These are phyloP conservation scores for Parotocinclus haroldoi DNA, from an alignment of 2,797 vertebrate species.

Conservation along the genomic window DNA sequence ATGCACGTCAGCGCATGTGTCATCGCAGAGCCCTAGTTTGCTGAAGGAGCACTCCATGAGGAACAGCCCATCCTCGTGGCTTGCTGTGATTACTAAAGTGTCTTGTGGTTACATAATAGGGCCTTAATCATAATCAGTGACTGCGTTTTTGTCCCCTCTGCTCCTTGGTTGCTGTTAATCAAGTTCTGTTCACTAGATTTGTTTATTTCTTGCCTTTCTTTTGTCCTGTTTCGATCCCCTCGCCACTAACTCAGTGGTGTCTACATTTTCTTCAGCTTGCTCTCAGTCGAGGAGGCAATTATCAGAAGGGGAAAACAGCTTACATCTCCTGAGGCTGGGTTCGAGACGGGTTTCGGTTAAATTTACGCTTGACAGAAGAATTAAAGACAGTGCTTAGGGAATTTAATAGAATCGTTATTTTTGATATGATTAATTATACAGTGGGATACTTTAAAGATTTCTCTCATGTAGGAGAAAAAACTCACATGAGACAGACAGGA, in stretches of 20 bases:
- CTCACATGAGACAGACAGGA: no score
- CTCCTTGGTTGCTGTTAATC: slow-evolving; percentile 28
- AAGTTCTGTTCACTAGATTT: slow-evolving; percentile 7
- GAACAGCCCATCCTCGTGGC: slow-evolving; percentile 45
- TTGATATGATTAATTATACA: no score
- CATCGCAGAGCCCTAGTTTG: slow-evolving; percentile 29
- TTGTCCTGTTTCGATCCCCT: slow-evolving; percentile 1
- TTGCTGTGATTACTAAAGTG: slow-evolving; percentile 60
- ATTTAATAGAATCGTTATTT: no score
- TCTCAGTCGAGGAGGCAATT: slow-evolving; percentile 16
- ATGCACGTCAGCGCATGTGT: neutral
- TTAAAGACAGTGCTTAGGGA: no score
- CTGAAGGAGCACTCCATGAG: slow-evolving; percentile 51
- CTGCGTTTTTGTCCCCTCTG: slow-evolving; percentile 13
- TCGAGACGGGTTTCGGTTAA: no score
- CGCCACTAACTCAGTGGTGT: neutral
- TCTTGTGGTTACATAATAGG: slow-evolving; percentile 58
- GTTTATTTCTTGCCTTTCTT: neutral
- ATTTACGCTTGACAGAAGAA: no score
- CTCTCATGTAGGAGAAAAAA: no score
- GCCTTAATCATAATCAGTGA: slow-evolving; percentile 60
- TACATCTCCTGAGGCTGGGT: neutral
- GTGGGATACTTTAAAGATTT: no score
- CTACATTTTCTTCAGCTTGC: slow-evolving; percentile 12
- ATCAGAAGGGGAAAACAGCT: slow-evolving; percentile 21